Evolutionary conservation across 2,797 vertebrate genomes (phyloP).

Genomic region (Ciconia nigra): DNA sequence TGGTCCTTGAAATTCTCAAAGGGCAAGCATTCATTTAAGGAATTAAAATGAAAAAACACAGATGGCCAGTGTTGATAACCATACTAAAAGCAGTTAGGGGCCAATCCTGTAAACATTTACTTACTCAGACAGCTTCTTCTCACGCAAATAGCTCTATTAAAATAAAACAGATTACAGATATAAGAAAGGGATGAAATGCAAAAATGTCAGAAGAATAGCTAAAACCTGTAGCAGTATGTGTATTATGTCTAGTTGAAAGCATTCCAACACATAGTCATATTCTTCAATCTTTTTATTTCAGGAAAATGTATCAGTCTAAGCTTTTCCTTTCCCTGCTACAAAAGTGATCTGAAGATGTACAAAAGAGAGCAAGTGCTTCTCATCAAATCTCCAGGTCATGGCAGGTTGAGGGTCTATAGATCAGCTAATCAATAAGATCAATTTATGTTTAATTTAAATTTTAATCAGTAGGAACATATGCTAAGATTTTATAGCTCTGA

Average conservation of each 20-base stretch:
- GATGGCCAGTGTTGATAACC: constrained; percentile 25
- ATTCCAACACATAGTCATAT: neutral
- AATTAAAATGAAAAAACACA: constrained; percentile 35
- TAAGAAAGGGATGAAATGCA: neutral
- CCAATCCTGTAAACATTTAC: neutral
- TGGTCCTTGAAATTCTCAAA: constrained; percentile 14
- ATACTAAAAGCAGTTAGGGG: neutral
- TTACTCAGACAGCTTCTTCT: neutral
- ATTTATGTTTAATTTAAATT: neutral
- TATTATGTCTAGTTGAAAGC: neutral
- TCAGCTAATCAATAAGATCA: neutral
- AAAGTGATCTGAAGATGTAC: neutral
- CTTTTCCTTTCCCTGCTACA: neutral
- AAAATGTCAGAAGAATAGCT: neutral
- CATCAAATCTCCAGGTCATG: neutral
- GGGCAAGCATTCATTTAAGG: neutral
- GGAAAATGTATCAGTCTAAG: neutral
- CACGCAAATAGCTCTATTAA: neutral
- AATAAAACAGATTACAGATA: neutral
- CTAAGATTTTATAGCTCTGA: neutral
- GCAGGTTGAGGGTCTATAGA: neutral
- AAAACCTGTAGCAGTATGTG: neutral
- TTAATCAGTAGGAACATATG: neutral
- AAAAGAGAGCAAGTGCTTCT: neutral
- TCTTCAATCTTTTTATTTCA: neutral